Percentiles rank a stretch among this genome's conserved stretches.
Evolutionary conservation across 2,797 vertebrate species (phyloP).

Genomic region (Manis crassicaudata): DNA sequence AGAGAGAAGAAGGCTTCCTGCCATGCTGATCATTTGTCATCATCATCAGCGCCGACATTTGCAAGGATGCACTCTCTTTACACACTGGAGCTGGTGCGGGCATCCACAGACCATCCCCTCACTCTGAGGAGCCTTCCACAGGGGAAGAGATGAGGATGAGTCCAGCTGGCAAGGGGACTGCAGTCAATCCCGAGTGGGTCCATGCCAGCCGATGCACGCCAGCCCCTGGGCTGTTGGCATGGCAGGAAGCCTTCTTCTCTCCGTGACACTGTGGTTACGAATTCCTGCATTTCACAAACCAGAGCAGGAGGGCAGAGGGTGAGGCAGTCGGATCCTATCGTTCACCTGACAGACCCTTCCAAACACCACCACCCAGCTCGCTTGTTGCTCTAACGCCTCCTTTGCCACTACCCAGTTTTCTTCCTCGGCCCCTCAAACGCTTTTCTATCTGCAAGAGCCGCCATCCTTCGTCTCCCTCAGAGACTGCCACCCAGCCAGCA

Average conservation of each 20-base stretch:
- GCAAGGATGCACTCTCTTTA: neutral
- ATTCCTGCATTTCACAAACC: neutral
- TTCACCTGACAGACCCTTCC: neutral
- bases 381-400: neutral
- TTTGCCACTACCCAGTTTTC: neutral
- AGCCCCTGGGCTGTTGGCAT: rapidly evolving
- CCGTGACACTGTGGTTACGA: neutral
- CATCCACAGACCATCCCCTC: neutral
- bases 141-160: neutral
- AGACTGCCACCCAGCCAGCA: rapidly evolving
- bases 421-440: neutral
- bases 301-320: neutral
- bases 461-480: too few relatives aligned
- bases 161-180: neutral
- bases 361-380: rapidly evolving
- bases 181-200: rapidly evolving
- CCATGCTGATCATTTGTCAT: neutral
- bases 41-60: neutral
- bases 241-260: neutral
- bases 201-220: rapidly evolving
- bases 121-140: neutral
- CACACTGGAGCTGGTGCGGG: neutral
- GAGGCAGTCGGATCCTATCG: rapidly evolving
- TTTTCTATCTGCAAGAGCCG: neutral
- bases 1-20: neutral